Percentiles rank a stretch among this genome's conserved stretches.
These are phyloP conservation scores for Ellobium chinense DNA, from an alignment of 2,888 invertebrate species.

Conservation along the genomic window DNA sequence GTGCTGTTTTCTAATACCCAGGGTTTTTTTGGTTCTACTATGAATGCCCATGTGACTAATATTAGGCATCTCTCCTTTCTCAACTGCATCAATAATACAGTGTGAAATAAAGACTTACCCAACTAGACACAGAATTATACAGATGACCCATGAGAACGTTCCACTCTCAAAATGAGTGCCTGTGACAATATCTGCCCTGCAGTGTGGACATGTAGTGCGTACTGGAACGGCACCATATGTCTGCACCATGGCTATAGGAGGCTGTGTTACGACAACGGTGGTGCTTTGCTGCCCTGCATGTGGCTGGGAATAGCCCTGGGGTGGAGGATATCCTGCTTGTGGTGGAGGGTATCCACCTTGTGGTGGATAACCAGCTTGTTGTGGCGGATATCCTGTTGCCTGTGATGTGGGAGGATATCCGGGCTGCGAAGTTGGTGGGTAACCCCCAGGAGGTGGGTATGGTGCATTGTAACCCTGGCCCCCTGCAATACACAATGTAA, in stretches of 20 bases:
- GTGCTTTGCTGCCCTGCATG: slow-evolving; percentile 49
- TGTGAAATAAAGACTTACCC: slow-evolving; percentile 67
- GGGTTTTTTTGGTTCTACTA: too few species aligned
- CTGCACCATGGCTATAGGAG: slow-evolving; percentile 60
- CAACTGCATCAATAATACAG: background rate
- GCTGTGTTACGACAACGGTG: slow-evolving; percentile 68
- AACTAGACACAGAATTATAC: slow-evolving; percentile 71
- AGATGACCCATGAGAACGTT: slow-evolving; percentile 74
- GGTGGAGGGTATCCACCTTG: slow-evolving; percentile 22
- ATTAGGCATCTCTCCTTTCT: background rate
- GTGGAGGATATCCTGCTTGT: slow-evolving; percentile 37
- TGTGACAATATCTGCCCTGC: slow-evolving; percentile 74
- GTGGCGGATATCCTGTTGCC: slow-evolving; percentile 45
- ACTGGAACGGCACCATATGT: slow-evolving; percentile 69
- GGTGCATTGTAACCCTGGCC: slow-evolving; percentile 31
- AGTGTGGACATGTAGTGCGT: slow-evolving; percentile 71
- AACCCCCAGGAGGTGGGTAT: slow-evolving; percentile 19
- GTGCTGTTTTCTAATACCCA: too few species aligned
- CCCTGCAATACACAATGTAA: too few species aligned
- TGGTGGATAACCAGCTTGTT: slow-evolving; percentile 27
- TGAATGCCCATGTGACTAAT: too few species aligned
- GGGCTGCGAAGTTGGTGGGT: slow-evolving; percentile 15
- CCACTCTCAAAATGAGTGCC: slow-evolving; percentile 72
- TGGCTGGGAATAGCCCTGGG: slow-evolving; percentile 50
- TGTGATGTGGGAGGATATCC: slow-evolving; percentile 49